These are phyloP conservation scores for Benthosema pterotum DNA, from an alignment of 2,797 vertebrate species.

Conservation along the genomic window DNA sequence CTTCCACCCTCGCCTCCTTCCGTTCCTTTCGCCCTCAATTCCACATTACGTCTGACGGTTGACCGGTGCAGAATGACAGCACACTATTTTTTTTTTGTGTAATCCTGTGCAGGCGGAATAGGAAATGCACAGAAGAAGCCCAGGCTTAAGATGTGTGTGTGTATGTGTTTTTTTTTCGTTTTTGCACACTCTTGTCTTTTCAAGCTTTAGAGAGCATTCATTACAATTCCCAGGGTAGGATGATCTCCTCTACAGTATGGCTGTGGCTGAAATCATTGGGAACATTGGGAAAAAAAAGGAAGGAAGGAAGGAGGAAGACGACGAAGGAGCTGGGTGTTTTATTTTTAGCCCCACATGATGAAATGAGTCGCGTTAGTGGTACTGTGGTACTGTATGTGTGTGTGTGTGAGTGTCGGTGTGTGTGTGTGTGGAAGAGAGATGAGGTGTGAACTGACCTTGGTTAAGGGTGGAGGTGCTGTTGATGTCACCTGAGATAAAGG, in stretches of 20 bases:
- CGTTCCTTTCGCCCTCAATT: conserved; percentile 55
- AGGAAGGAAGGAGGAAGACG: too few species aligned
- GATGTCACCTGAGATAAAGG: conserved; percentile 99
- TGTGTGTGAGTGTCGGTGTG: conserved; percentile 38
- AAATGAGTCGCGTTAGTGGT: conserved; percentile 56
- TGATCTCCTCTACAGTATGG: conserved; percentile 20
- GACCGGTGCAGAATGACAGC: conserved; percentile 46
- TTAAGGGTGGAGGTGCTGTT: conserved; percentile 99
- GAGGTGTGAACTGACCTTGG: conserved; percentile 93
- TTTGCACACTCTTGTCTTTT: conserved; percentile 41
- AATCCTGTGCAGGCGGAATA: conserved; percentile 60
- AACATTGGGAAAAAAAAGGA: too few species aligned
- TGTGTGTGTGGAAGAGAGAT: conserved; percentile 63
- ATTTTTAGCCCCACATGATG: conserved; percentile 67
- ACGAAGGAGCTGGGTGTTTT: conserved; percentile 39
- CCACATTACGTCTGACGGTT: conserved; percentile 49
- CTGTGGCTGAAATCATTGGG: conserved; percentile 44
- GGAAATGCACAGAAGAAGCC: conserved; percentile 19
- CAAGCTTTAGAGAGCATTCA: conserved; percentile 52
- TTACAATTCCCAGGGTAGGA: conserved; percentile 45
- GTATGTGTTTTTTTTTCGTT: conserved; percentile 1
- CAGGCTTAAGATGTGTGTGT: conserved; percentile 3
- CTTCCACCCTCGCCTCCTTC: conserved; percentile 43
- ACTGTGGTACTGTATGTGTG: too few species aligned
- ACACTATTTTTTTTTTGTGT: conserved; percentile 70